phyloP scores from a whole-genome alignment of 2,113 vertebrate species.

The Cnemophilus loriae region DNA sequence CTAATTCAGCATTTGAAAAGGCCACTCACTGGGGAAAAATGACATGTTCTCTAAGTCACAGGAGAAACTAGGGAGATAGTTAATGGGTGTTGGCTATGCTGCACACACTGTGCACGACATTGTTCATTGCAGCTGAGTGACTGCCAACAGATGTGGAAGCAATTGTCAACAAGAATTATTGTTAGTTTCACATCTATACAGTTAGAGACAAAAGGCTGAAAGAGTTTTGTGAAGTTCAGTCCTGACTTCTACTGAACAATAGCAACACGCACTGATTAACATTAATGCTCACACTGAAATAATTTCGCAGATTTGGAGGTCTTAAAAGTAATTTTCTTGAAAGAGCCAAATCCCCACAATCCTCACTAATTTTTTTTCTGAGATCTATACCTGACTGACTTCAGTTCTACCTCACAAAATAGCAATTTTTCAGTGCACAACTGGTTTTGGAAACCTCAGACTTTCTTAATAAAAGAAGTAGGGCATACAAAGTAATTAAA shows the following conservation, averaged over 20 bases:
- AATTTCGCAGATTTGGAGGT: constrained; percentile 38
- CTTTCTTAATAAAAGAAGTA: constrained; percentile 7
- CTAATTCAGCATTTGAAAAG: constrained; percentile 74
- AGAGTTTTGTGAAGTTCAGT: constrained; percentile 62
- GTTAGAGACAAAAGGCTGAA: constrained; percentile 63
- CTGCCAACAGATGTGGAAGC: constrained; percentile 73
- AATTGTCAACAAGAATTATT: constrained; percentile 76
- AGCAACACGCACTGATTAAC: constrained; percentile 57
- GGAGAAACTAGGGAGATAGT: constrained; percentile 76
- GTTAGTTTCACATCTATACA: constrained; percentile 71
- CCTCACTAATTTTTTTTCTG: neutral
- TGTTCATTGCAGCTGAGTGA: constrained; percentile 67
- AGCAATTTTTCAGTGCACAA: neutral
- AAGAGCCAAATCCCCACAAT: neutral
- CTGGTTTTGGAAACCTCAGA: neutral
- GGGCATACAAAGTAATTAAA: constrained; percentile 28
- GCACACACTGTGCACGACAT: constrained; percentile 39
- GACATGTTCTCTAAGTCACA: constrained; percentile 70
- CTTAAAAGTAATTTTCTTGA: constrained; percentile 26
- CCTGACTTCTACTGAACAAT: constrained; percentile 48
- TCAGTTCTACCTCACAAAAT: neutral
- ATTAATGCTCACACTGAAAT: constrained; percentile 50
- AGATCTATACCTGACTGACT: constrained; percentile 20
- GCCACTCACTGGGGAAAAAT: constrained; percentile 73
- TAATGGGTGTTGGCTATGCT: constrained; percentile 71